Evolutionary conservation across 1,140 invertebrate genomes (phyloP), one percentile per base, ranked within the genome.

Genomic region (Myzus persicae): DNA sequence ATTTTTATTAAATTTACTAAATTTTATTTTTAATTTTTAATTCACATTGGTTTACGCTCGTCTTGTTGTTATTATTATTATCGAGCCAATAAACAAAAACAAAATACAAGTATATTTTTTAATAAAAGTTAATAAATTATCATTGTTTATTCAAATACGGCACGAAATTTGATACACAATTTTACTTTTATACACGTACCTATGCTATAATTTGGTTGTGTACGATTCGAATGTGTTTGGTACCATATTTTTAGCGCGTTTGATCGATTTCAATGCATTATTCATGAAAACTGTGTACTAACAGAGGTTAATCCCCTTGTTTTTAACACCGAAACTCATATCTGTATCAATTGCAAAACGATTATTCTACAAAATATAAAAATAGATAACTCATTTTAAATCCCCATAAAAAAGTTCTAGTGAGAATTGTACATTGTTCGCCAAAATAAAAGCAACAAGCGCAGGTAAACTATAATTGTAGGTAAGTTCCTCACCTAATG

Each of bases 211-310:
- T 76, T n/a, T 76, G 59, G 1, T 67, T 18, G 31, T 87, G 5
- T 44, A 87, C 31, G 22, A 88, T 88, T 88, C 7, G 31, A 87
- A 88, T 44, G n/a, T 46, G 85, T 8, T 88, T 31, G 6, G 18
- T 88, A 18, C 9, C 36, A 8, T 48, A 48, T 48, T 46, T 88
- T 88, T 88, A 88, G 44, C 44, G 31, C 20, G 31, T n/a, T 36
- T 44, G 44, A 88, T 46, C 31, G 85, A 48, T 20, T 31, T 87
- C 26, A 87, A 88, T 88, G 85, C 85, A 88, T 88, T 88, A 88
- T 88, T 88, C 48, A 88, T 87, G n/a, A 36, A 48, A 36, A 88
- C n/a, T 1, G 31, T 88, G 42, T 48, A 46, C 36, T 22, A 36
- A 48, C 85, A 1, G 40, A 76, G 59, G 59, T 76, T 76, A 76